phyloP scores from a whole-genome alignment of 2,888 invertebrate genomes.

The Notodonta ziczac region DNA sequence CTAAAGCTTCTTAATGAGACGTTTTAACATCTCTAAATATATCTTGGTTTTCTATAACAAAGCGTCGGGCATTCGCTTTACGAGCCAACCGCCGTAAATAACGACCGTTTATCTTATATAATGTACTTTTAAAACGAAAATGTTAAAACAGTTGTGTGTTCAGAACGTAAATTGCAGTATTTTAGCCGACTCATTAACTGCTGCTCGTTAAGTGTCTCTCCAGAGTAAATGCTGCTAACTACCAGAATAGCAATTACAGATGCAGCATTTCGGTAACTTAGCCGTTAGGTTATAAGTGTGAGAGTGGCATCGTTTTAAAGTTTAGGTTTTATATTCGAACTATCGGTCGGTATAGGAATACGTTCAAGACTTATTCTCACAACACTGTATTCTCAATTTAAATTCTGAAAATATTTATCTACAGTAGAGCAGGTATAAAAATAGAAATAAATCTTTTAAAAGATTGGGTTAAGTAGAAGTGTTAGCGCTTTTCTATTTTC shows the following conservation, averaged over 20 bases:
- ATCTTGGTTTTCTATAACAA: constrained; percentile 3
- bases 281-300: no score
- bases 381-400: no score
- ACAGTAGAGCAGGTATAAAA: no score
- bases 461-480: background rate
- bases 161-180: background rate
- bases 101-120: background rate
- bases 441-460: no score
- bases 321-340: no score
- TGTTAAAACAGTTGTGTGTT: constrained; percentile 4
- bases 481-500: background rate
- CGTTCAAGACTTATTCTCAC: no score
- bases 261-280: background rate
- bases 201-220: constrained; percentile 16
- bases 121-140: constrained; percentile 9
- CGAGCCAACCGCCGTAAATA: constrained; percentile 4
- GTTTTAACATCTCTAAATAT: background rate
- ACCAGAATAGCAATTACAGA: background rate
- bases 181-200: constrained; percentile 20
- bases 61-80: background rate
- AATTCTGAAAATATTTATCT: no score
- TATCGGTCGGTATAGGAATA: no score
- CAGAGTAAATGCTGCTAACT: background rate
- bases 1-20: background rate
- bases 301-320: no score